phyloP scores from a whole-genome alignment of 2,888 invertebrate genomes.

The Orchesella flavescens region DNA sequence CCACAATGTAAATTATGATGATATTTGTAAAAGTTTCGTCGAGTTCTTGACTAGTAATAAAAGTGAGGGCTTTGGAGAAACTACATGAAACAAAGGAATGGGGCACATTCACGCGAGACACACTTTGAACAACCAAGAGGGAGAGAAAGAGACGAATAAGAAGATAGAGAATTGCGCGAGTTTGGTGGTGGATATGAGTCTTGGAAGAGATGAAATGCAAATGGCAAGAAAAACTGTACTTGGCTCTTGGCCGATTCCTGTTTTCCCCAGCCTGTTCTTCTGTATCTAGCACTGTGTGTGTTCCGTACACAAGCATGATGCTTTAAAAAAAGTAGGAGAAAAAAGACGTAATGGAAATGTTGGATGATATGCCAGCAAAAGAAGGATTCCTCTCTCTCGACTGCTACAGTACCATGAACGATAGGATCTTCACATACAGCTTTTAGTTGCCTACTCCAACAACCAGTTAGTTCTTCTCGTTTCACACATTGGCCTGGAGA shows the following conservation, averaged over 20 bases:
- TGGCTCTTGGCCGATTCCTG: slow-evolving; percentile 72
- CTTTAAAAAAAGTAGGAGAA: background rate
- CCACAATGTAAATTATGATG: no score
- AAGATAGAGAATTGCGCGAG: slow-evolving; percentile 50
- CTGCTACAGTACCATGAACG: background rate
- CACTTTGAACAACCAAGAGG: slow-evolving; percentile 19
- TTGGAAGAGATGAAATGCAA: slow-evolving; percentile 48
- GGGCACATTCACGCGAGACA: slow-evolving; percentile 26
- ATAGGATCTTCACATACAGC: background rate
- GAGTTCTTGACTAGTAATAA: no score
- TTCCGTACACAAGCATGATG: background rate
- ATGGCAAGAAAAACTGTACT: slow-evolving; percentile 55
- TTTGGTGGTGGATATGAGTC: slow-evolving; percentile 14
- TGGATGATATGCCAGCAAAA: background rate
- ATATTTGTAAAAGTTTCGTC: no score
- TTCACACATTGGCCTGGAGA: background rate
- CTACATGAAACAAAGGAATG: slow-evolving; percentile 19
- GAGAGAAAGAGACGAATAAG: slow-evolving; percentile 11
- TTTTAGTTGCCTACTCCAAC: background rate
- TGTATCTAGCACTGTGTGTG: background rate
- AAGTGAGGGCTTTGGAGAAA: slow-evolving; percentile 1
- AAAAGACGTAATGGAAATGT: background rate
- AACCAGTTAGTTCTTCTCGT: background rate
- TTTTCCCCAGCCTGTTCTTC: background rate
- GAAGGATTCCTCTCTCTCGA: background rate